Conservation (phyloP, 2,888 invertebrate species). For the Melieria crassipennis region DNA sequence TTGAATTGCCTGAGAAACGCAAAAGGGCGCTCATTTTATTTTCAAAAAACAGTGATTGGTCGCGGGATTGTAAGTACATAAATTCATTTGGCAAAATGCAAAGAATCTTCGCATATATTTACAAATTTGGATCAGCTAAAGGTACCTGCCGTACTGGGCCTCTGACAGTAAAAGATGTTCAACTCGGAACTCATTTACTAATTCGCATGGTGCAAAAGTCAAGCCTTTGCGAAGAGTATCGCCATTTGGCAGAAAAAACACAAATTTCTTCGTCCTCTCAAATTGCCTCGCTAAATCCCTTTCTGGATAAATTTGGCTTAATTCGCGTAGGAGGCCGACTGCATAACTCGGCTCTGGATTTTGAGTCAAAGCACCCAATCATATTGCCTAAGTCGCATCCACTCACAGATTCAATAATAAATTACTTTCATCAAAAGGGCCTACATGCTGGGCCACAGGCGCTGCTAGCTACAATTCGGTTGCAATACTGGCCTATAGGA, state of each 20-base stretch:
- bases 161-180: slow-evolving; percentile 1
- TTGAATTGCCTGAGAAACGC: background rate
- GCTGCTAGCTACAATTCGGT: slow-evolving; percentile 37
- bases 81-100: slow-evolving; percentile 14
- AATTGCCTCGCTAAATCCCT: slow-evolving; percentile 18
- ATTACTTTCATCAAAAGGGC: slow-evolving; percentile 34
- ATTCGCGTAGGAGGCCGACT: slow-evolving; percentile 13
- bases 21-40: background rate
- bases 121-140: background rate
- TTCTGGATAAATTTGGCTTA: slow-evolving; percentile 8
- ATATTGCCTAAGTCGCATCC: slow-evolving; percentile 25
- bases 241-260: background rate
- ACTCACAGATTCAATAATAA: slow-evolving; percentile 26
- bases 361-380: slow-evolving; percentile 21
- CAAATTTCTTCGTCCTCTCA: slow-evolving; percentile 5
- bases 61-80: background rate
- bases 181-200: slow-evolving; percentile 6
- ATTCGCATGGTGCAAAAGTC: slow-evolving; percentile 23
- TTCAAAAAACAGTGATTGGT: background rate
- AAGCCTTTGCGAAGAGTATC: slow-evolving; percentile 3
- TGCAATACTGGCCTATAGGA: slow-evolving; percentile 43
- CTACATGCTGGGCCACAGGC: slow-evolving; percentile 39
- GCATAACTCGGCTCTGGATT: slow-evolving; percentile 5
- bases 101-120: slow-evolving; percentile 4
- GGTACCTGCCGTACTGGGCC: background rate